Conservation (phyloP, 2,113 vertebrate genomes). For the Phyllopteryx taeniolatus region DNA sequence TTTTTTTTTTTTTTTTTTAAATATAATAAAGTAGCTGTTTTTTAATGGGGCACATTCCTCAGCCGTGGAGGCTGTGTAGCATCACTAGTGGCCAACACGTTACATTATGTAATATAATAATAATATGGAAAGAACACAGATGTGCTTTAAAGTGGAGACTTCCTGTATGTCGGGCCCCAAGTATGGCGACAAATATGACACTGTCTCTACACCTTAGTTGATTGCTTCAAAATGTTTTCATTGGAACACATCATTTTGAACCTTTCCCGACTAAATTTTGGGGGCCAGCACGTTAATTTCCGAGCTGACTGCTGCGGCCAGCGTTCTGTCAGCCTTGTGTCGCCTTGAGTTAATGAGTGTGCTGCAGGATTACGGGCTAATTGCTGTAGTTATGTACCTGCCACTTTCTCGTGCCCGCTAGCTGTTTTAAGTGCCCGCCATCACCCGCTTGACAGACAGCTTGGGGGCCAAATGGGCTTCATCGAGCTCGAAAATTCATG, state of each 20-base stretch:
- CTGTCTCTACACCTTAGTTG: background rate
- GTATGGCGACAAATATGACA: background rate
- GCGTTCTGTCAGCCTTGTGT: conserved; percentile 21
- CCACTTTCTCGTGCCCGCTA: conserved; percentile 27
- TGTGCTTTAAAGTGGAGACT: background rate
- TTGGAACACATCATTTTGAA: background rate
- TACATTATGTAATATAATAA: background rate
- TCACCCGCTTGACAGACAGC: conserved; percentile 41
- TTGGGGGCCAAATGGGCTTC: conserved; percentile 39
- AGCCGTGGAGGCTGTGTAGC: background rate
- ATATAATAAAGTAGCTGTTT: background rate
- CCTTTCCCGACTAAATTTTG: background rate
- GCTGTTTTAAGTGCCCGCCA: conserved; percentile 50
- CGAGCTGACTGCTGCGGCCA: background rate
- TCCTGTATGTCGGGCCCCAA: background rate
- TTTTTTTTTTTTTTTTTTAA: background rate
- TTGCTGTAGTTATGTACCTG: conserved; percentile 58
- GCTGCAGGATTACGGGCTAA: conserved; percentile 36
- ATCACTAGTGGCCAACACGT: background rate
- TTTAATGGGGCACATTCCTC: conserved; percentile 1
- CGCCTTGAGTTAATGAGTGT: conserved; percentile 29
- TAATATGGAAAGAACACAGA: background rate
- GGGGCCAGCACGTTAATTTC: background rate
- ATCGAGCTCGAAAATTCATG: conserved; percentile 41
- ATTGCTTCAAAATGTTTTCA: background rate